Percentiles rank a stretch among this genome's conserved stretches.
Evolutionary conservation across 2,888 invertebrate species (phyloP).

Genomic region (Dicycla oo): DNA sequence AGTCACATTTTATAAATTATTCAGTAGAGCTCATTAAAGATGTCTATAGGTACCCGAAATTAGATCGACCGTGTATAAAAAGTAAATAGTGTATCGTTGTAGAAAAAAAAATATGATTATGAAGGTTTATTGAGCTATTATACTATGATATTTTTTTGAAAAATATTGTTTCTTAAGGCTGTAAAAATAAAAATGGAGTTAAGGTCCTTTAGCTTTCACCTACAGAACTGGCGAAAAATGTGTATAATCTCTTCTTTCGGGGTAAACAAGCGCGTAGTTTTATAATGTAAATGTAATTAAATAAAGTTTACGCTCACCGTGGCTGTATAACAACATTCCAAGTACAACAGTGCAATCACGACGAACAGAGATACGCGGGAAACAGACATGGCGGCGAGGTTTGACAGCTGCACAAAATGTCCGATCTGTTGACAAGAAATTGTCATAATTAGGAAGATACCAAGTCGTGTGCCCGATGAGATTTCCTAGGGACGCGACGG

Average conservation of each 20-base stretch:
- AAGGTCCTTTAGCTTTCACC: no score
- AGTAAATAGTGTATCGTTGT: no score
- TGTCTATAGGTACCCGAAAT: no score
- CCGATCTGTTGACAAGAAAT: conserved; percentile 60
- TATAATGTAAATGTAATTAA: neutral
- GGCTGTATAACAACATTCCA: conserved; percentile 78
- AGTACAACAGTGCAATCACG: conserved; percentile 73
- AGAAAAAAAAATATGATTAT: no score
- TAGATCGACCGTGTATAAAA: no score
- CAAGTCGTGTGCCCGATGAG: neutral
- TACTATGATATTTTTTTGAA: no score
- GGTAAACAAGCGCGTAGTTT: neutral
- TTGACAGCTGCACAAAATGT: conserved; percentile 64
- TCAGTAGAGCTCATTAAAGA: no score
- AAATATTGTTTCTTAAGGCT: no score
- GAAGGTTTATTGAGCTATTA: no score
- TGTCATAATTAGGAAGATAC: neutral
- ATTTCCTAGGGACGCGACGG: neutral
- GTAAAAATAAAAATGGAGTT: no score
- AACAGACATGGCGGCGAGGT: conserved; percentile 74
- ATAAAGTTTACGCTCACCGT: conserved; percentile 70
- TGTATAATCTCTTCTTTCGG: neutral
- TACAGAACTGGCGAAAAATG: neutral
- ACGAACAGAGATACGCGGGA: conserved; percentile 77
- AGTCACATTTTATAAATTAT: no score